Base-by-base conservation (phyloP, 2,797 vertebrate genomes). In the Pelochelys cantorii region DNA sequence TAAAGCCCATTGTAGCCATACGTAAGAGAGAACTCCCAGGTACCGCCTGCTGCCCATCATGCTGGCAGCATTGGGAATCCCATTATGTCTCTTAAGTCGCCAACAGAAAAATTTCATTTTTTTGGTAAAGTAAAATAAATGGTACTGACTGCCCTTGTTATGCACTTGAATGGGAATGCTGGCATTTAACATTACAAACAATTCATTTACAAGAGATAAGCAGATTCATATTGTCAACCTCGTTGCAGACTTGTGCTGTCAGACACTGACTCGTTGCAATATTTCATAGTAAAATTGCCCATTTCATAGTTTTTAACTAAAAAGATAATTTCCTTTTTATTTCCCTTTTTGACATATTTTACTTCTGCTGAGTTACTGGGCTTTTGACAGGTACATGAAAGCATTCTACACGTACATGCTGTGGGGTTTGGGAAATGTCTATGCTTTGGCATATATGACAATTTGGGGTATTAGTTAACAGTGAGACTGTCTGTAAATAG, bases 391-490 rank as follows among this genome's bases (percentile, higher is more conserved):
- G 68, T 93, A 93, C 94, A 94, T 82, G 0, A 89, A 84, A 94
- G 88, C 84, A 71, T 93, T 59, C 87, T 94, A 71, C 4, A 2
- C 92, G 92, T 94, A 93, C 94, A 94, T 79, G 85, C 91, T 89
- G 81, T 17, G 85, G 88, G 68, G 83, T 92, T 94, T 94, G 94
- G 93, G 89, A 95, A 93, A 86, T 90, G 92, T 95, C 95, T 93
- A 79, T 68, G 48, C 89, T 92, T 94, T 94, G 95, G 92, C 95
- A 96, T 82, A 94, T 91, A 62, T 97, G 96, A 96, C 95, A 94
- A 91, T 87, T 94, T 85, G 34, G 52, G 62, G 74, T 90, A 95
- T 96, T 95, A 94, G 88, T 96, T 95, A 95, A 90, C 91, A 90
- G 92, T 74, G n/a, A 34, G 81, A 11, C 37, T 91, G 34, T 42